These are phyloP conservation scores for Chelidonichthys spinosus DNA, from an alignment of 2,797 vertebrate genomes.

Conservation along the genomic window DNA sequence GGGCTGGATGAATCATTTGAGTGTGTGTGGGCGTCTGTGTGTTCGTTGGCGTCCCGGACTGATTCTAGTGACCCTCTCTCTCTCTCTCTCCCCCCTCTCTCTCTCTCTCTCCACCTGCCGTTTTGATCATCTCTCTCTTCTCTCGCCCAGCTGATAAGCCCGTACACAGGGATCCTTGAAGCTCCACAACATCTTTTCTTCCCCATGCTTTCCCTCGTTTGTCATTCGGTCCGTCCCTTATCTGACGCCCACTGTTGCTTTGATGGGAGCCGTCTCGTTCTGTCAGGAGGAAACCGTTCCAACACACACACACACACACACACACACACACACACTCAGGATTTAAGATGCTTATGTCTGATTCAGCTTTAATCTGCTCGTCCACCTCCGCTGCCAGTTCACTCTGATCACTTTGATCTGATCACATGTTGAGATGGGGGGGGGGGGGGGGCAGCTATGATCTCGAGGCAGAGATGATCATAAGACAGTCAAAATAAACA, in stretches of 20 bases:
- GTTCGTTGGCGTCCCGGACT: slow-evolving; percentile 48
- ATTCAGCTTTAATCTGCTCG: slow-evolving; percentile 71
- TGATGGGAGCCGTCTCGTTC: slow-evolving; percentile 29
- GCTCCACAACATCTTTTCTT: slow-evolving; percentile 25
- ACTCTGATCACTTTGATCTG: slow-evolving; percentile 61
- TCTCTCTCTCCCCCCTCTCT: slow-evolving; percentile 12
- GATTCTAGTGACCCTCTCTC: slow-evolving; percentile 49
- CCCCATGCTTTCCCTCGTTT: slow-evolving; percentile 27
- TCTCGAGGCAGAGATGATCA: slow-evolving; percentile 31
- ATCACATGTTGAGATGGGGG: slow-evolving; percentile 40
- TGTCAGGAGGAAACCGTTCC: slow-evolving; percentile 46
- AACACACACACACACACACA: slow-evolving; percentile 19
- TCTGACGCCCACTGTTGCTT: slow-evolving; percentile 43
- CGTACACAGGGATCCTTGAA: slow-evolving; percentile 31
- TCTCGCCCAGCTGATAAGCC: slow-evolving; percentile 62
- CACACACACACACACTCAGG: slow-evolving; percentile 8
- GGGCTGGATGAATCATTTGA: slow-evolving; percentile 55
- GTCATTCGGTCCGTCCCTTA: slow-evolving; percentile 38
- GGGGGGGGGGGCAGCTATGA: slow-evolving; percentile 44
- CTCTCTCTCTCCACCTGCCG: slow-evolving; percentile 68
- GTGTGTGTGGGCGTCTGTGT: slow-evolving; percentile 54
- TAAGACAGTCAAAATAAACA: slow-evolving; percentile 32
- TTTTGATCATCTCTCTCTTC: slow-evolving; percentile 68
- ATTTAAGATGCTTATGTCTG: slow-evolving; percentile 68
- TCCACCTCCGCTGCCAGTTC: slow-evolving; percentile 66